These are phyloP conservation scores for Mustelus asterias DNA, from an alignment of 2,113 vertebrate species.

Conservation along the genomic window DNA sequence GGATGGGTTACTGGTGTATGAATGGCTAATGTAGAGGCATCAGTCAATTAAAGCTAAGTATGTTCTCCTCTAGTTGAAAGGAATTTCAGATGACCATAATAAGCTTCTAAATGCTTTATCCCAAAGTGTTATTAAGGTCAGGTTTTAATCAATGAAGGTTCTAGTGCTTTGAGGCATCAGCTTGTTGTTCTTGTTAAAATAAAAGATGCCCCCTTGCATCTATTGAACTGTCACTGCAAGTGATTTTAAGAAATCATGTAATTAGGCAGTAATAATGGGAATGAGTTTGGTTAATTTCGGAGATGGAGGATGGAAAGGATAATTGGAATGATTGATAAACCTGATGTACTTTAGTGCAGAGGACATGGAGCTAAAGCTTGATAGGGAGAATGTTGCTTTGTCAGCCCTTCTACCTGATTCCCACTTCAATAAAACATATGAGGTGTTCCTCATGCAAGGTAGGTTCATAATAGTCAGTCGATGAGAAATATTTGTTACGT, in stretches of 20 bases:
- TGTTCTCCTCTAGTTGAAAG: neutral
- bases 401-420: neutral
- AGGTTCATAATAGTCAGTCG: no score
- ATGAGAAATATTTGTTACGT: no score
- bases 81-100: neutral
- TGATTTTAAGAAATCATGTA: neutral
- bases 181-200: neutral
- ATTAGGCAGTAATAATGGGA: neutral
- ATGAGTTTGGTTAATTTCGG: neutral
- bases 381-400: neutral
- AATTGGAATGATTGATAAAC: neutral
- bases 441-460: no score
- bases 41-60: neutral
- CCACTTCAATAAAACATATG: no score
- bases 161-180: neutral
- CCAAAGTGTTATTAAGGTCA: neutral
- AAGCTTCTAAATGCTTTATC: neutral
- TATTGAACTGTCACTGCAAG: neutral
- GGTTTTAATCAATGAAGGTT: neutral
- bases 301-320: neutral
- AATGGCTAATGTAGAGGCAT: neutral
- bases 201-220: no score
- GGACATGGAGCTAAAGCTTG: neutral
- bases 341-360: neutral
- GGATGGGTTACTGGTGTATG: neutral